phyloP scores from a whole-genome alignment of 2,888 invertebrate genomes.

The Idaea dimidiata region DNA sequence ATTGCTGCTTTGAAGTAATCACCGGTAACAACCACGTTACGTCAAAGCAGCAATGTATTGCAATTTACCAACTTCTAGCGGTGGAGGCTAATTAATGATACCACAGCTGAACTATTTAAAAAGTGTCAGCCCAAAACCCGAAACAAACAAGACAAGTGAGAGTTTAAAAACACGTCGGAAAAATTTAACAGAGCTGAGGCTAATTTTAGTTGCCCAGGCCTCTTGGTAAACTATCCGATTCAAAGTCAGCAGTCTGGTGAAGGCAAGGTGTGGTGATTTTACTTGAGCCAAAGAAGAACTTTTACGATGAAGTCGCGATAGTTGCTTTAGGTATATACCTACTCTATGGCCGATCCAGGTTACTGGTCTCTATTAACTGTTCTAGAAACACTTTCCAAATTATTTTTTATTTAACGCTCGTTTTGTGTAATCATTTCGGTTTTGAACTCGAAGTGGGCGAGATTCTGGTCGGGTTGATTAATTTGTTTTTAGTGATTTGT shows the following conservation, averaged over 20 bases:
- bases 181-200: too few species aligned
- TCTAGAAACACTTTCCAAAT: slow-evolving; percentile 23
- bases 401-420: background rate
- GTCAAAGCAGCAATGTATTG: too few species aligned
- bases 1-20: too few species aligned
- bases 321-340: slow-evolving; percentile 26
- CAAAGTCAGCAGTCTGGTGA: background rate
- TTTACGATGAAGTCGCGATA: slow-evolving; percentile 32
- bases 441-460: background rate
- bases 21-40: too few species aligned
- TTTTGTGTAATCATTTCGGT: background rate
- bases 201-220: too few species aligned
- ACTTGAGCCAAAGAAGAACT: slow-evolving; percentile 36
- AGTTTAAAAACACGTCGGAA: too few species aligned
- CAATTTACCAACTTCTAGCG: too few species aligned
- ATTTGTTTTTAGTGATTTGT: background rate
- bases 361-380: slow-evolving; percentile 27
- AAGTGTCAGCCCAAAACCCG: too few species aligned
- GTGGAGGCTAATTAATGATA: too few species aligned
- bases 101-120: too few species aligned
- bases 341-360: slow-evolving; percentile 20
- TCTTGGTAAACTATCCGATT: too few species aligned
- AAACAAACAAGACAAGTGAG: too few species aligned
- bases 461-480: background rate
- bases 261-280: slow-evolving; percentile 61